Base-by-base conservation (phyloP, 2,888 invertebrate genomes). In the Sphaerophoria rueppellii region DNA sequence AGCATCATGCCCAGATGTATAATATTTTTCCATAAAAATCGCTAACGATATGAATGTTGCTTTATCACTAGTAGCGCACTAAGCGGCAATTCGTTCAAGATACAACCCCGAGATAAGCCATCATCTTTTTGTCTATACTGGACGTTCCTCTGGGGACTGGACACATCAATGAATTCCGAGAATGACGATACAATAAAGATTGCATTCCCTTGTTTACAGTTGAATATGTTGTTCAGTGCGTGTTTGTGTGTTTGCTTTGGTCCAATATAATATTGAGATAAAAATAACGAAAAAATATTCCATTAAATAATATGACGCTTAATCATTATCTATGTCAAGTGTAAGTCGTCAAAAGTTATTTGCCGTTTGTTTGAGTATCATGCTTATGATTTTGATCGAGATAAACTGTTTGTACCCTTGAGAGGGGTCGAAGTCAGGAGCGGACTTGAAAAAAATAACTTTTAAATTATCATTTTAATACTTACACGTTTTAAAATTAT, bases 291-390 rank as follows among this genome's bases (percentile, higher is more conserved):
- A 46, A 32, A 54, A 67, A 60, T 35, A 46, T 69, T 60, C 34
- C 58, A 34, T 46, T 69, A 37, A 24, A 40, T 40, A 40, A 40
- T 40, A 7, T 40, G 11, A 37, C 37, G 40, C 6, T 60, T 60
- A 60, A 57, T 77, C 61, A 48, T 16, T 71, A 67, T 72, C 72
- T 60, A 54, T 78, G 65, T 72, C 72, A 78, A 73, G 72, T 73
- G 72, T 60, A 72, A 34, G 43, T 50, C 24, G 34, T 43, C 24
- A 14, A 40, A 32, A 54, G 50, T 32, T 72, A 40, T 37, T 43
- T 72, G 63, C 9, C 34, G 32, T 34, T 78, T 54, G 14, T 35
- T 46, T 65, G 54, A 6, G 32, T 57, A 37, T 14, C 12, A 40
- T 6, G 40, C 12, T 9, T 43, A 43, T 9, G 9, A 48, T 67